phyloP scores from a whole-genome alignment of 2,113 vertebrate genomes.

The Uria lomvia region DNA sequence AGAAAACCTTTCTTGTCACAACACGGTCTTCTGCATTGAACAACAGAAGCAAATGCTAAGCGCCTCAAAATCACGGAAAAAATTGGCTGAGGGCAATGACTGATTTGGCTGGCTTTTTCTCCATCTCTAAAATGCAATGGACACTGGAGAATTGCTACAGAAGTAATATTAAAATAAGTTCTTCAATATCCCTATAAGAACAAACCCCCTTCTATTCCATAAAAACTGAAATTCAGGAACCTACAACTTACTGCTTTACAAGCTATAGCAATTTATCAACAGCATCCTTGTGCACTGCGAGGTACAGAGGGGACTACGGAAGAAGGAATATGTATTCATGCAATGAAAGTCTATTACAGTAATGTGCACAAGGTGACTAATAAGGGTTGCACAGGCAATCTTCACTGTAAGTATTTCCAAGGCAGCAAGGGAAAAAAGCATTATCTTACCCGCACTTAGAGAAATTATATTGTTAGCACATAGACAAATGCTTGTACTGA shows the following conservation, averaged over 20 bases:
- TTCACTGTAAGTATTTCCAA: neutral
- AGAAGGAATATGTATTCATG: neutral
- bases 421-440: neutral
- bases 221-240: neutral
- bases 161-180: neutral
- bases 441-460: neutral
- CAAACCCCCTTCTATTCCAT: neutral
- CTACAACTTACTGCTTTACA: neutral
- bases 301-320: neutral
- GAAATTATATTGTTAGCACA: neutral
- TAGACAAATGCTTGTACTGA: neutral
- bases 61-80: neutral
- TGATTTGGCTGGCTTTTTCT: neutral
- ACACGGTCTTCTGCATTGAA: neutral
- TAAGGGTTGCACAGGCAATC: neutral
- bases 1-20: neutral
- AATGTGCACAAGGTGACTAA: neutral
- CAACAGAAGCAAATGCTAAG: neutral
- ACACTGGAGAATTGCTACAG: neutral
- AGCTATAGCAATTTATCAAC: neutral
- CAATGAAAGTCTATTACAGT: neutral
- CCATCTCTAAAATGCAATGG: neutral
- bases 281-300: neutral
- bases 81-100: neutral
- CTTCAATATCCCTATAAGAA: neutral